Conservation (phyloP, 2,113 vertebrate genomes). For the Martes martes region DNA sequence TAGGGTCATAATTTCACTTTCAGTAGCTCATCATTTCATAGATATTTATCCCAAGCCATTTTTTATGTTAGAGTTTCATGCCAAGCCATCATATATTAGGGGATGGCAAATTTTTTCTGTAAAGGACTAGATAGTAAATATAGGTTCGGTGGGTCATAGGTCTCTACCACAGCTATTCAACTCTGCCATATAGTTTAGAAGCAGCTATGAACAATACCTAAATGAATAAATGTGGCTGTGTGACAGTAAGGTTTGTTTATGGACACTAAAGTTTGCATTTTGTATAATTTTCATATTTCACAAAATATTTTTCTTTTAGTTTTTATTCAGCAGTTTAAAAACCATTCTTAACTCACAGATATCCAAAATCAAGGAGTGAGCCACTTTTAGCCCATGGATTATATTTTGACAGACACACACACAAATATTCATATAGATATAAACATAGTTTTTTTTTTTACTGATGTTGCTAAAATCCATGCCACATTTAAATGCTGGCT, state of each 20-base stretch:
- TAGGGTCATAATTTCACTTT: neutral
- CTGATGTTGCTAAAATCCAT: neutral
- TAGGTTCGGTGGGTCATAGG: neutral
- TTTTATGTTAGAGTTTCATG: slow-evolving; percentile 7
- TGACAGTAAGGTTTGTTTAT: neutral
- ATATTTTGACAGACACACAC: neutral
- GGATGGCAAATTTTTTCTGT: neutral
- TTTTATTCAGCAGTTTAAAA: neutral
- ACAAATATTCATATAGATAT: neutral
- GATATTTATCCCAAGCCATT: neutral
- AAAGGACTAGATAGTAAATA: neutral
- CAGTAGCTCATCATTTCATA: slow-evolving; percentile 17
- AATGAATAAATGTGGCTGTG: neutral
- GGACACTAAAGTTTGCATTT: neutral
- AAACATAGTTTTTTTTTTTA: neutral
- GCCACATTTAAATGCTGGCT: neutral
- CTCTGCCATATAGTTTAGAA: neutral
- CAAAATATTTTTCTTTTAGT: neutral
- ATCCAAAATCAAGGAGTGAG: neutral
- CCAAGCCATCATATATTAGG: neutral
- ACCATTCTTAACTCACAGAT: neutral
- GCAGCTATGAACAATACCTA: neutral
- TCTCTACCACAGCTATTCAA: neutral
- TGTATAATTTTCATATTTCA: neutral
- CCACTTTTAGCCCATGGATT: neutral